These are phyloP conservation scores for Artemia franciscana DNA, from an alignment of 1,140 invertebrate genomes.

Conservation along the genomic window DNA sequence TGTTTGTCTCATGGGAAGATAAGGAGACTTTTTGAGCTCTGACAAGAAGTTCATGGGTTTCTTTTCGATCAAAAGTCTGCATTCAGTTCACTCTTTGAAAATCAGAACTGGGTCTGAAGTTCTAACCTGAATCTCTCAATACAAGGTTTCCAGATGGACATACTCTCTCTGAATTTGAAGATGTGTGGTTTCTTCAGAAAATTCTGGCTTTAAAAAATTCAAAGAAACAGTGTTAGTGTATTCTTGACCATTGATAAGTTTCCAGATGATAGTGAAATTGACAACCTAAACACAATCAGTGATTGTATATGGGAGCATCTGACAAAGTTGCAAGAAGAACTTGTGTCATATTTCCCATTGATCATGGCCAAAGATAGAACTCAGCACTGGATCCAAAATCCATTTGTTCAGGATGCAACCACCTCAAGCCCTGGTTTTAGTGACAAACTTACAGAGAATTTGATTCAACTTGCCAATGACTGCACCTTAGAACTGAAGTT, in stretches of 20 bases:
- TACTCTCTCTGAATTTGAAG: neutral
- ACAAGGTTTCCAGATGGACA: neutral
- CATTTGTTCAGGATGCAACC: too few species aligned
- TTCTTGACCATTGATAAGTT: neutral
- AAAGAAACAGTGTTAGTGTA: neutral
- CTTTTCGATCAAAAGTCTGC: neutral
- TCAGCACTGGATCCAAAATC: too few species aligned
- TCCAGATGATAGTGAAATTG: neutral
- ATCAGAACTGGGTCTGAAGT: neutral
- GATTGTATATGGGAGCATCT: too few species aligned
- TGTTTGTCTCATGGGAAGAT: neutral
- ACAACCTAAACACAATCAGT: neutral
- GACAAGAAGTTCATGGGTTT: neutral
- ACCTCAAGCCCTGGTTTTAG: too few species aligned
- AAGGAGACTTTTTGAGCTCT: too few species aligned
- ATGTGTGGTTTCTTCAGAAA: neutral
- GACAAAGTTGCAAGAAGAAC: too few species aligned
- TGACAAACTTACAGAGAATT: too few species aligned
- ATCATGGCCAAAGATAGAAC: too few species aligned
- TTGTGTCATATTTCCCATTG: too few species aligned
- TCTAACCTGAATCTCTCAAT: neutral
- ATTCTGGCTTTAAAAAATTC: neutral
- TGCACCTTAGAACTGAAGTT: too few species aligned
- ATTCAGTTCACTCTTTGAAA: too few species aligned
- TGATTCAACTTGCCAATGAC: too few species aligned